Conservation (phyloP, 2,888 invertebrate genomes). For the Heteropelma amictum region DNA sequence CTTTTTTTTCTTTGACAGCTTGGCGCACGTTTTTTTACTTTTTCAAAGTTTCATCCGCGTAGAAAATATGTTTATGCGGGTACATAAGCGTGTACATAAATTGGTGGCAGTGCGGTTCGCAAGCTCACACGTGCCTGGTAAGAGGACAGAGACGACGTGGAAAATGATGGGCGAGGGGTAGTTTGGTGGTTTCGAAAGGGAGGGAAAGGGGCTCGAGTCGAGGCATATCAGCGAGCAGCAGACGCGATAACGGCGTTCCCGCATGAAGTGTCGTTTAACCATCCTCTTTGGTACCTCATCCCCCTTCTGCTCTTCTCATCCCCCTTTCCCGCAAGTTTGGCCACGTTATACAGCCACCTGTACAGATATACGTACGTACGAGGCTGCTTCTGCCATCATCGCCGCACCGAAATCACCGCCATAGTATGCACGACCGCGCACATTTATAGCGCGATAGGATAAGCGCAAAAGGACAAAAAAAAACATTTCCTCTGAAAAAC, state of each 20-base stretch:
- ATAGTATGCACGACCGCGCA: constrained; percentile 32
- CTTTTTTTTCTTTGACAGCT: too few relatives aligned
- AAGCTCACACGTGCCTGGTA: constrained; percentile 17
- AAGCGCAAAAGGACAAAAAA: not conserved
- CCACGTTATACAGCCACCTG: not conserved
- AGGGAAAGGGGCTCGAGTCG: constrained; percentile 24
- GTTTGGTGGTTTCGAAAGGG: constrained; percentile 27
- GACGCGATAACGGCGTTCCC: constrained; percentile 68
- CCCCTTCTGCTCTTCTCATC: constrained; percentile 22
- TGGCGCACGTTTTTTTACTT: too few relatives aligned
- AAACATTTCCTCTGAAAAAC: too few relatives aligned
- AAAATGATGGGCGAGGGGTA: constrained; percentile 22
- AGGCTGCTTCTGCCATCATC: constrained; percentile 46
- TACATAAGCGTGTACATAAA: constrained; percentile 12
- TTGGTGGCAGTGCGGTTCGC: constrained; percentile 13
- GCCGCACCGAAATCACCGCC: constrained; percentile 38
- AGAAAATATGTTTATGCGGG: too few relatives aligned
- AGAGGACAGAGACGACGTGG: constrained; percentile 27
- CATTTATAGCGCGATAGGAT: constrained; percentile 14
- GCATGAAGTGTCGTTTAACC: constrained; percentile 68
- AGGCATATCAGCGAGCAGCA: constrained; percentile 65
- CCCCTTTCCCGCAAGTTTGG: not conserved
- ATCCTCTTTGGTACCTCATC: constrained; percentile 54
- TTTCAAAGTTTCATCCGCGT: too few relatives aligned
- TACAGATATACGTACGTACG: not conserved